phyloP scores from a whole-genome alignment of 64 coral and sea anemone genomes.

The Montipora foliosa region DNA sequence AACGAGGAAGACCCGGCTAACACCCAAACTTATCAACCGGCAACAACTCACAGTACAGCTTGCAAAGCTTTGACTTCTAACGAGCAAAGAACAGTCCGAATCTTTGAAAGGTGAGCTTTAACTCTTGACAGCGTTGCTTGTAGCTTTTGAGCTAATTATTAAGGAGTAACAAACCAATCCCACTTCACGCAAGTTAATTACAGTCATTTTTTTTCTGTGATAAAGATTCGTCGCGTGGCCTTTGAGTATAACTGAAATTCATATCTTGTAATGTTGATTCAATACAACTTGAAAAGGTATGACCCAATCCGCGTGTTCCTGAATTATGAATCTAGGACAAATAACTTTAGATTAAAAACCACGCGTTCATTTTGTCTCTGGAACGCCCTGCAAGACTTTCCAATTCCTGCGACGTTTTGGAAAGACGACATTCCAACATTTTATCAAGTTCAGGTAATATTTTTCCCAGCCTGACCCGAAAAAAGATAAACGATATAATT shows the following conservation, averaged over 20 bases:
- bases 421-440: neutral
- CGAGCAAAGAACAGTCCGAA: neutral
- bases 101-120: neutral
- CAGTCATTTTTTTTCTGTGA: neutral
- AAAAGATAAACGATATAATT: neutral
- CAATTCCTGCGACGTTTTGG: neutral
- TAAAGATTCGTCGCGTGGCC: neutral
- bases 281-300: conserved; percentile 2
- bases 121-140: neutral
- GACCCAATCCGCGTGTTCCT: neutral
- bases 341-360: neutral
- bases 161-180: no score
- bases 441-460: neutral
- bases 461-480: neutral
- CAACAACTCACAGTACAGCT: neutral
- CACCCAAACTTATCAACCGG: conserved; percentile 7
- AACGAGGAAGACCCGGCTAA: neutral
- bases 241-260: neutral
- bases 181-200: no score
- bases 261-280: neutral
- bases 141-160: neutral
- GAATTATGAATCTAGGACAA: neutral
- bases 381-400: neutral
- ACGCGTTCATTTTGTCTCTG: neutral
- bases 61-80: neutral